Evolutionary conservation across 2,888 invertebrate species (phyloP), one percentile per base, ranked within the genome.

Genomic region (Trissolcus japonicus): DNA sequence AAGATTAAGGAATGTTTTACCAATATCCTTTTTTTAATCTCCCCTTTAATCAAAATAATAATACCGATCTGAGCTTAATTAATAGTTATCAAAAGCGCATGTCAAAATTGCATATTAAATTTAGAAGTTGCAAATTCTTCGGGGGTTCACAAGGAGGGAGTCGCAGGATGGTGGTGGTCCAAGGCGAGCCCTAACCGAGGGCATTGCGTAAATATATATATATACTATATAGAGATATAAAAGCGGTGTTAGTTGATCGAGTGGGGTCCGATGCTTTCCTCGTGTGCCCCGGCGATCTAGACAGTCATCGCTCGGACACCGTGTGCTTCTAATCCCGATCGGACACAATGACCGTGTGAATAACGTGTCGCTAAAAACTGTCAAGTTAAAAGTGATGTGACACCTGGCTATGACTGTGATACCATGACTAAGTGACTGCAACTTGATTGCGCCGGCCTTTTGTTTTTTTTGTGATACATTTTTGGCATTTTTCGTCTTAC

Each of bases 281-380:
- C 80, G 35, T 74, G 79, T 82, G 81, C 82, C 80, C 78, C 71
- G 75, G 68, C 79, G 61, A 76, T 77, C 79, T 80, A 83, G 79
- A 79, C 81, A 65, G 78, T 69, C 82, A 82, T 81, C 84, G 78
- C 79, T 80, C 77, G 73, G 56, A 82, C 84, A 80, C 78, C 80
- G 80, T 55, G 71, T 72, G 63, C 16, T 72, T 63, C 71, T 63
- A 72, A 63, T 61, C 69, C 25, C 53, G 25, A 68, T 41, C 46
- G 35, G 41, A 16, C 21, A 63, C 53, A 21, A 63, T 63, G 68
- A 55, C 17, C 43, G 63, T 46, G 55, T 55, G 29, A 62, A 13
- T 13, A 29, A 46, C 14, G n/a, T 16, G 17, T 51, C 21, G 13
- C 13, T n/a, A 11, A 19, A 51, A 17, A 13, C 11, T 16, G 14